Percentiles rank a stretch among this genome's conserved stretches.
phyloP scores from a whole-genome alignment of 1,140 invertebrate species.

The Cydia amplana region DNA sequence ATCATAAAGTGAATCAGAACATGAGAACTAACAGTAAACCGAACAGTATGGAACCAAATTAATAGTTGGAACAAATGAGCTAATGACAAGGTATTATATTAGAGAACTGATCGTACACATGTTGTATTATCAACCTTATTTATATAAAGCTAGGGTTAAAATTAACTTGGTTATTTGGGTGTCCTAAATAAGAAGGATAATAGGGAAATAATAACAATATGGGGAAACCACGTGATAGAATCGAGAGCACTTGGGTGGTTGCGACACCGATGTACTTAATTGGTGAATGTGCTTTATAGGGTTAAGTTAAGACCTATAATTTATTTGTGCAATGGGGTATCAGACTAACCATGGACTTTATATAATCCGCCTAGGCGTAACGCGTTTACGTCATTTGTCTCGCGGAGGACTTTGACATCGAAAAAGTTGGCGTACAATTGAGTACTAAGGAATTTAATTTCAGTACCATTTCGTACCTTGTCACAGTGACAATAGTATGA shows the following conservation, averaged over 20 bases:
- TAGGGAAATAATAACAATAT: slow-evolving; percentile 16
- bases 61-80: neutral
- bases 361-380: neutral
- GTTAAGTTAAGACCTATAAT: slow-evolving; percentile 9
- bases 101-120: neutral
- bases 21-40: slow-evolving; percentile 31
- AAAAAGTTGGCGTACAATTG: too few relatives aligned
- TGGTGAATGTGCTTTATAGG: neutral
- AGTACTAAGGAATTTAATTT: too few relatives aligned
- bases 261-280: neutral
- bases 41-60: slow-evolving; percentile 16
- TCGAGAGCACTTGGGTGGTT: slow-evolving; percentile 32
- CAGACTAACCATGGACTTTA: neutral
- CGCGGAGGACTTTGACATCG: too few relatives aligned
- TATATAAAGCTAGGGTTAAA: neutral
- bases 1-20: slow-evolving; percentile 21
- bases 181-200: slow-evolving; percentile 23
- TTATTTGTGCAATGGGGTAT: neutral
- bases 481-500: too few relatives aligned
- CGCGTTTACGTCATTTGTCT: too few relatives aligned
- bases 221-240: neutral
- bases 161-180: neutral
- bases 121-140: neutral
- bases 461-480: too few relatives aligned
- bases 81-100: slow-evolving; percentile 4